Conservation (phyloP, 1,140 invertebrate genomes). For the Rhizoglyphus robini region DNA sequence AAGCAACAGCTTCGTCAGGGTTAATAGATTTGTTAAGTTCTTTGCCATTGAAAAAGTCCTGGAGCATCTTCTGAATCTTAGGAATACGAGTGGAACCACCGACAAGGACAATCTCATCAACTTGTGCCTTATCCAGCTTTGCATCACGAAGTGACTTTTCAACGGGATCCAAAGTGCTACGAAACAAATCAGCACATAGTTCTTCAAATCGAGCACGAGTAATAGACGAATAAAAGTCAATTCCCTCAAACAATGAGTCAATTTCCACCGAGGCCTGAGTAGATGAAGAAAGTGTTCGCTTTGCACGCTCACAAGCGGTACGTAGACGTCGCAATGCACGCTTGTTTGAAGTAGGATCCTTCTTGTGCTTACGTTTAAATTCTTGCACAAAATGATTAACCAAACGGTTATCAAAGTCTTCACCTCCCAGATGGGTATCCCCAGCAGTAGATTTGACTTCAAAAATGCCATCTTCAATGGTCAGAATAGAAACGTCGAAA, state of each 20-base stretch:
- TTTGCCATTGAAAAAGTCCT: conserved; percentile 72
- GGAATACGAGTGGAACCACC: conserved; percentile 98
- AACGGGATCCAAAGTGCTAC: conserved; percentile 31
- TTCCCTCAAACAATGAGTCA: conserved; percentile 84
- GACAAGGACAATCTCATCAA: conserved; percentile 91
- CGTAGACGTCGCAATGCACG: conserved; percentile 74
- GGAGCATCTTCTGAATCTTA: conserved; percentile 75
- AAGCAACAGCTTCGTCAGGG: conserved; percentile 77
- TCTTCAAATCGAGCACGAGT: too few species aligned
- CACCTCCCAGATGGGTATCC: too few species aligned
- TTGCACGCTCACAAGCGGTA: too few species aligned
- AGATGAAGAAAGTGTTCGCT: too few species aligned
- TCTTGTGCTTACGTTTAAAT: too few species aligned
- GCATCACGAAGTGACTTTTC: conserved; percentile 34
- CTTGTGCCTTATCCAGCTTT: conserved; percentile 38
- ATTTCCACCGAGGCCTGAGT: conserved; percentile 78
- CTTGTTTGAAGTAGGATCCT: conserved; percentile 76
- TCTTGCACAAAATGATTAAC: conserved; percentile 94
- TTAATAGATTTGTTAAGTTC: conserved; percentile 93
- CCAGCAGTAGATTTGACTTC: conserved; percentile 93
- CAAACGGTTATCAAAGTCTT: conserved; percentile 84
- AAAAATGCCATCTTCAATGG: too few species aligned
- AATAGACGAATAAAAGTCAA: conserved; percentile 94
- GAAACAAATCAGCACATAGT: conserved; percentile 72
- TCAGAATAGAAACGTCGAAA: too few species aligned